Evolutionary conservation across 2,797 vertebrate species (phyloP).

Genomic region (Moxostoma hubbsi): DNA sequence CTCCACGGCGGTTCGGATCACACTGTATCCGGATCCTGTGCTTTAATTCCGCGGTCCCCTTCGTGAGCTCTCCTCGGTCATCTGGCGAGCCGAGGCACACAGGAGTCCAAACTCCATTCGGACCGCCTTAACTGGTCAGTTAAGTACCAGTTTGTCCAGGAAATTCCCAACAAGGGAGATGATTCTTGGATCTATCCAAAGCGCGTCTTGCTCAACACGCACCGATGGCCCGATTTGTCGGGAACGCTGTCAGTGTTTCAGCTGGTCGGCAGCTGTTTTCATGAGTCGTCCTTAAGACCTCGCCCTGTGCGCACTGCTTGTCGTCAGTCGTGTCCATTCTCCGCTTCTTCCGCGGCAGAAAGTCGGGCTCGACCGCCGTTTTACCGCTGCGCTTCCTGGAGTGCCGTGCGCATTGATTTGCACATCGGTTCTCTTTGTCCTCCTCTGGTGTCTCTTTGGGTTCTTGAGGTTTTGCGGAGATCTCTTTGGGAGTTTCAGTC

Average conservation of each 20-base stretch:
- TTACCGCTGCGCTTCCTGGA: constrained; percentile 83
- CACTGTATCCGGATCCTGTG: background rate
- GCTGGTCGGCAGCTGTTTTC: constrained; percentile 65
- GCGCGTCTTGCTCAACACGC: constrained; percentile 71
- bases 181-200: background rate
- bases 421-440: constrained; percentile 69
- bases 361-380: constrained; percentile 75
- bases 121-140: constrained; percentile 17
- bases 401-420: constrained; percentile 59
- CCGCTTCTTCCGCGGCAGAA: constrained; percentile 86
- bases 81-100: constrained; percentile 13
- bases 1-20: background rate
- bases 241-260: constrained; percentile 64
- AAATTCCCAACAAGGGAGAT: constrained; percentile 24
- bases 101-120: background rate
- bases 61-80: constrained; percentile 1
- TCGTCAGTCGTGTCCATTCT: constrained; percentile 78
- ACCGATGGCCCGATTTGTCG: constrained; percentile 69
- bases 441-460: constrained; percentile 49
- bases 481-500: constrained; percentile 21
- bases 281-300: constrained; percentile 35
- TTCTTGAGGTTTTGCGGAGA: background rate
- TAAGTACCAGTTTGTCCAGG: constrained; percentile 31
- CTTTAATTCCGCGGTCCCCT: constrained; percentile 1
- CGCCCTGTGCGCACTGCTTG: background rate